Base-by-base conservation (phyloP, 1,140 invertebrate genomes). In the Microplitis demolitor region DNA sequence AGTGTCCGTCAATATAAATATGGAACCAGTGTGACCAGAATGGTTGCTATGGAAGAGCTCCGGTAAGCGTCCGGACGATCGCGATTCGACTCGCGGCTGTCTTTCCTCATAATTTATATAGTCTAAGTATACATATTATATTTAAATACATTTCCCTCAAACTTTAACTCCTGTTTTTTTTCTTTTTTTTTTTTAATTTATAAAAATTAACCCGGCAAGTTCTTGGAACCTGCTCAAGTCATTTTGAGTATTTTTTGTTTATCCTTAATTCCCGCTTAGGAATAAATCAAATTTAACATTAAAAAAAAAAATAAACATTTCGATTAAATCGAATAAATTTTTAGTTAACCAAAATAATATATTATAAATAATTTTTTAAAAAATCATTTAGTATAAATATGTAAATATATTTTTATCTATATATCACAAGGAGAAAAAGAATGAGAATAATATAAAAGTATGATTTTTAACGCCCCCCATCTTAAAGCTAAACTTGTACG, bases 11-110 rank as follows among this genome's bases (percentile, higher is more conserved):
- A 84, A 77, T 78, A 85, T 83, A 86, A 87, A 86, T 87, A 87
- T 87, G 86, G 86, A 87, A 87, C 86, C 85, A 87, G 86, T 86
- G 86, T 87, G 85, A 87, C 85, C 85, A 86, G 85, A 87, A 87
- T 87, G 84, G 86, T 87, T 87, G 85, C 84, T 87, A 87, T 87
- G 86, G 86, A 87, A 87, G 86, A 86, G 84, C 83, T 76, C 71
- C 73, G 63, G 76, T 33, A 64, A 16, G 58, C 62, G 13, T 63
- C 83, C 84, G 83, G 84, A 82, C 82, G 80, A 80, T 84, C 76
- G 76, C 71, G 72, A 84, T 82, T 83, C 64, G 5, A 79, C 81
- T 82, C 80, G 82, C 72, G 80, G 82, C 76, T 80, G 77, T 78
- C 77, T 78, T 70, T 45, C 13, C n/a, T 37, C 14, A 1, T 24